Percentiles rank a stretch among this genome's conserved stretches.
phyloP scores from a whole-genome alignment of 2,113 vertebrate genomes.

The Riparia riparia region DNA sequence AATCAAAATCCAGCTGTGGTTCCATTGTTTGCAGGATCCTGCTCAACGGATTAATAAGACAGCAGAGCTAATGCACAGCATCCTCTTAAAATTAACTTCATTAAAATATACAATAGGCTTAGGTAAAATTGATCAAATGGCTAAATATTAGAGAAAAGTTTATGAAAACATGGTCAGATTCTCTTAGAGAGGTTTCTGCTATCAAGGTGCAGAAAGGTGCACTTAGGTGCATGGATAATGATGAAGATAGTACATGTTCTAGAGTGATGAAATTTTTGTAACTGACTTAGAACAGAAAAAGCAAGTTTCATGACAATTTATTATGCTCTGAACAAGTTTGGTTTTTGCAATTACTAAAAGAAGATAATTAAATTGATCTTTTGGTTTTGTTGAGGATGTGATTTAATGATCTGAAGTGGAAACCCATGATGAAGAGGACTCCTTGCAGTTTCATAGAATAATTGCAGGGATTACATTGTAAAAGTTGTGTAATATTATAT shows the following conservation, averaged over 20 bases:
- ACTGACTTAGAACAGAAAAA: neutral
- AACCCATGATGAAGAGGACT: neutral
- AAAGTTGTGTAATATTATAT: neutral
- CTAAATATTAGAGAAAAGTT: neutral
- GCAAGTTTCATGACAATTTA: neutral
- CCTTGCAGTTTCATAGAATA: neutral
- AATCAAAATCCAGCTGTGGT: neutral
- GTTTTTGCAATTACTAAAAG: neutral
- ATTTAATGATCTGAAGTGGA: neutral
- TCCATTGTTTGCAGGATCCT: neutral
- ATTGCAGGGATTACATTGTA: neutral
- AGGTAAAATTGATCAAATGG: neutral
- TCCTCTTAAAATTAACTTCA: neutral
- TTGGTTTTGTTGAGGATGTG: neutral
- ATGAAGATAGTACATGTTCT: neutral
- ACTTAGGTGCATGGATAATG: neutral
- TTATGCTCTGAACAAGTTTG: neutral
- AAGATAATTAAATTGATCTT: neutral
- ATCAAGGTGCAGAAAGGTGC: neutral
- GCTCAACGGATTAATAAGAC: neutral
- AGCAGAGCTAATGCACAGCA: neutral
- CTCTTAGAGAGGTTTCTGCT: neutral
- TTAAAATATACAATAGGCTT: neutral
- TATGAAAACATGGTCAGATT: neutral
- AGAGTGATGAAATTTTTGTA: neutral